phyloP scores from a whole-genome alignment of 2,888 invertebrate genomes.

The Phyto melanocephala region DNA sequence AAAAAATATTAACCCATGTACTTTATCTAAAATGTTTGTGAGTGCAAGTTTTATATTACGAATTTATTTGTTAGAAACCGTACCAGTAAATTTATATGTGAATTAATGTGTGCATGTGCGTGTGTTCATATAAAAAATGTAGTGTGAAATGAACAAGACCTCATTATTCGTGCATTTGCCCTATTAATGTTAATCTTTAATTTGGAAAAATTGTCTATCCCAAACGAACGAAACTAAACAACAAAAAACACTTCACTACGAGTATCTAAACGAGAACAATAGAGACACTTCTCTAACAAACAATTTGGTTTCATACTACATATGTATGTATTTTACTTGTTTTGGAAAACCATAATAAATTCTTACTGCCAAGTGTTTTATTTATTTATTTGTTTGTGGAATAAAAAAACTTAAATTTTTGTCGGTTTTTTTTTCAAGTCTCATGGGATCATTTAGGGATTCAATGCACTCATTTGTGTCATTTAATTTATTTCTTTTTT shows the following conservation, averaged over 20 bases:
- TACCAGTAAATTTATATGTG: no score
- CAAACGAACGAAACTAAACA: background rate
- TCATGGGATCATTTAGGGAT: conserved; percentile 22
- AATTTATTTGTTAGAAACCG: no score
- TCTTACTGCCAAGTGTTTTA: background rate
- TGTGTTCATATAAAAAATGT: no score
- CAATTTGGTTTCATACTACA: background rate
- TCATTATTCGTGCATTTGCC: background rate
- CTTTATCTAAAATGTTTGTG: no score
- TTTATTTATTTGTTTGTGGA: background rate
- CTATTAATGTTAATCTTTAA: conserved; percentile 32
- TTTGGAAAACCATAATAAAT: conserved; percentile 9
- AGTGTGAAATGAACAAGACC: no score
- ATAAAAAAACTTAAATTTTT: background rate
- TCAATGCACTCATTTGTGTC: conserved; percentile 27
- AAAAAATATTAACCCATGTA: no score
- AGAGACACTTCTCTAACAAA: background rate
- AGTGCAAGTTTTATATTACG: no score
- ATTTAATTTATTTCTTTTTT: conserved; percentile 19
- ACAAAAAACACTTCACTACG: background rate
- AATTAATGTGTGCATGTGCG: no score
- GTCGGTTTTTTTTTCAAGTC: background rate
- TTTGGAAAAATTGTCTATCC: conserved; percentile 13
- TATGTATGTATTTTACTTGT: background rate
- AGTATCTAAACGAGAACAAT: background rate